Evolutionary conservation across 23 tunicate genomes (phyloP).

Genomic region (Clavelina lepadiformis): DNA sequence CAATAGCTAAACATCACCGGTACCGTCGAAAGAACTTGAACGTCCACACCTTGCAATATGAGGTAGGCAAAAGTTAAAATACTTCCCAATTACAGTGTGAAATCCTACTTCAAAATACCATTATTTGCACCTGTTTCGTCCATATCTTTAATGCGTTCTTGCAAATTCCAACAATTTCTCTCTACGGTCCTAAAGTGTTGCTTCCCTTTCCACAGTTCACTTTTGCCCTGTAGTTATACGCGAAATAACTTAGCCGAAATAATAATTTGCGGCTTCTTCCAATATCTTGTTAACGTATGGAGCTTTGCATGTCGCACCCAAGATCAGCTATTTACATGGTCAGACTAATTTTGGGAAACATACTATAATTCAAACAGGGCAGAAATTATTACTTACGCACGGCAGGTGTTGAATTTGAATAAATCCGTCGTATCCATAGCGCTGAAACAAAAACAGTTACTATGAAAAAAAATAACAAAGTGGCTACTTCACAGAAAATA

Average conservation of each 20-base stretch:
- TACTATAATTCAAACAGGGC: too few relatives aligned
- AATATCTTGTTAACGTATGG: too few relatives aligned
- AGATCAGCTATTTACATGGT: too few relatives aligned
- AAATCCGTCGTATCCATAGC: conserved; percentile 85
- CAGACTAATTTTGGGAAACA: too few relatives aligned
- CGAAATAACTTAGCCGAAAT: too few relatives aligned
- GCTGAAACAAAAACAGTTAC: conserved; percentile 29
- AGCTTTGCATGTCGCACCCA: too few relatives aligned
- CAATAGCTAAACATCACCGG: conserved; percentile 97
- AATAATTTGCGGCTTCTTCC: too few relatives aligned
- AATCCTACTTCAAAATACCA: background rate
- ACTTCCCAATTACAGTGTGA: background rate
- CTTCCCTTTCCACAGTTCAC: conserved; percentile 64
- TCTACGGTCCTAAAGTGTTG: conserved; percentile 72
- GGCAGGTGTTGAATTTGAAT: conserved; percentile 39
- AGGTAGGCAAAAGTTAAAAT: conserved; percentile 2
- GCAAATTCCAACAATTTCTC: conserved; percentile 59
- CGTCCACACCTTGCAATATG: conserved; percentile 43
- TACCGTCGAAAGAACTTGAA: conserved; percentile 93
- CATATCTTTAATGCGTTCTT: conserved; percentile 88
- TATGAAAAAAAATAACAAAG: background rate
- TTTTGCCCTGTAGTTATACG: conserved; percentile 51
- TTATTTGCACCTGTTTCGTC: conserved; percentile 53
- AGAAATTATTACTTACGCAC: conserved; percentile 55
- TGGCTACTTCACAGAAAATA: background rate